Evolutionary conservation across 1,140 invertebrate genomes (phyloP), one percentile per base, ranked within the genome.

Genomic region (Pseudoatta argentina): DNA sequence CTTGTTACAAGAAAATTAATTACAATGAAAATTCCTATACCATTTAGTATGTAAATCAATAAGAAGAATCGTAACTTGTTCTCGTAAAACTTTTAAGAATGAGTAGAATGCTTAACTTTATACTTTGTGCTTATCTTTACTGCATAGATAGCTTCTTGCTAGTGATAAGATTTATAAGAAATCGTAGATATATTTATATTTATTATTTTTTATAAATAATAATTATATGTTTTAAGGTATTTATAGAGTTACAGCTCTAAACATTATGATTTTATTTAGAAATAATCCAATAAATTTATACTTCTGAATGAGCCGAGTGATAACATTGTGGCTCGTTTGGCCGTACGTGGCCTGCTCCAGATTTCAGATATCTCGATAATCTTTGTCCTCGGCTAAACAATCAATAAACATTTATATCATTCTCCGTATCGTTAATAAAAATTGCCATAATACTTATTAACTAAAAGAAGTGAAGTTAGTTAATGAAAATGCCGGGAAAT

Each of bases 291-390:
- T 34, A 24, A 39, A n/a, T 3, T 12, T 71, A 48, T 39, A 89
- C 88, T 86, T 44, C 59, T 71, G 72, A 51, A 71, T 44, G 30
- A 67, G 7, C 51, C 85, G 64, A 73, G 21, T 18, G 24, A 59
- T 57, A 71, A 69, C 83, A 48, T 82, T 34, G 1, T 82, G 53
- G 53, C 24, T 73, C 1, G 21, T 14, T 39, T 39, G n/a, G 7
- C 21, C 39, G 21, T 8, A n/a, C 69, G 44, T 75, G 64, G 21
- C 55, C 7, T 77, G 18, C 87, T 89, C 87, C 88, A 89, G 88
- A 89, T 89, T 89, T 89, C 21, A 82, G 69, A 64, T 48, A 34
- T 24, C 30, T 39, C 57, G 5, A 73, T 55, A 24, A 55, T 59
- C 69, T 44, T 72, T 72, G 34, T 44, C n/a, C 27, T 34, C 14